Base-by-base conservation (phyloP, 2,113 vertebrate genomes). In the Centropus unirufus region DNA sequence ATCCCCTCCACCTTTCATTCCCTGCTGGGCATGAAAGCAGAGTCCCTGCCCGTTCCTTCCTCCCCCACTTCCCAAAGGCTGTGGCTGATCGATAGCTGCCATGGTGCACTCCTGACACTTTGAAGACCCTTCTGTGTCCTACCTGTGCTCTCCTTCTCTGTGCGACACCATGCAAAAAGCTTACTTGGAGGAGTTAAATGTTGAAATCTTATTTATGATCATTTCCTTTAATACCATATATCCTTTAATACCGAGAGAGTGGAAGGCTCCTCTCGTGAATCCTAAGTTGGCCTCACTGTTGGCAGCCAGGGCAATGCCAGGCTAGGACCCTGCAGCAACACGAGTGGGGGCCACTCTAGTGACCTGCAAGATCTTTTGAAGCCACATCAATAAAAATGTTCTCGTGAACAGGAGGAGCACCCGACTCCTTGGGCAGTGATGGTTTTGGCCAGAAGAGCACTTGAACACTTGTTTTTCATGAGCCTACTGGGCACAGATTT, bases 61-160 rank as follows among this genome's bases (percentile, higher is more conserved):
- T 20, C 3, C 2, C 2, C 6, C 26, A 29, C 0, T 36, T 39
- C 27, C 72, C 83, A 24, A 27, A 24, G 29, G 40, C 0, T 57
- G n/a, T 7, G 9, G 30, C 44, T 47, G 39, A 15, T 1, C 32
- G 34, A 21, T 23, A 42, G 52, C 40, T 46, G 27, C 72, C 26
- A 27, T 32, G 44, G 63, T 59, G 46, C 49, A 27, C 32, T 74
- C 17, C 21, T 9, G 42, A 47, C 22, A 68, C 13, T 69, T n/a
- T 21, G 17, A 52, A 75, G 74, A 11, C 9, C 9, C 3, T 40
- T 20, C 52, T 46, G 30, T 29, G 12, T 70, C 61, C 49, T 61
- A 1, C n/a, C 29, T 55, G 17, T 0, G 1, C 4, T 73, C 5
- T 49, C 58, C 85, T 81, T n/a, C 72, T 39, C 29, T 5, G 0